These are phyloP conservation scores for Lasioglossum villosulum DNA, from an alignment of 2,888 invertebrate genomes.

Conservation along the genomic window DNA sequence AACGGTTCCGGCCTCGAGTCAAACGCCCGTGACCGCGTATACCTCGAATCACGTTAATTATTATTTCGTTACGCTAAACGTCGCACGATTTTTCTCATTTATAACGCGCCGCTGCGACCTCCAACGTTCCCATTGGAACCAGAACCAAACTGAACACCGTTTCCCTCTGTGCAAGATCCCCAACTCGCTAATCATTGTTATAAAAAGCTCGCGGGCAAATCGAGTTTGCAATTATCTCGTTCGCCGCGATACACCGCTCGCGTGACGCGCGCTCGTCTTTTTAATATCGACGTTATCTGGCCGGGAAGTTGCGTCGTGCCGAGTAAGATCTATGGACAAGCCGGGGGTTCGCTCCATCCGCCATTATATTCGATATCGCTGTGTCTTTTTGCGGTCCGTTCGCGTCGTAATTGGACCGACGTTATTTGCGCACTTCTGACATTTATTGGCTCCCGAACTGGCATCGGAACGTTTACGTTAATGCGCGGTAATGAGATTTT, in stretches of 20 bases:
- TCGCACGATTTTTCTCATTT: slow-evolving; percentile 4
- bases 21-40: slow-evolving; percentile 7
- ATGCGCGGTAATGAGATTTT: neutral
- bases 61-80: neutral
- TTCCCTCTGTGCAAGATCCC: neutral
- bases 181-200: neutral
- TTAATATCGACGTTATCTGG: neutral
- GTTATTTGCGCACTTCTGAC: neutral
- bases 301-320: neutral
- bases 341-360: neutral
- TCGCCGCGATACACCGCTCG: neutral
- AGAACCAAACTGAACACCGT: neutral
- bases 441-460: neutral
- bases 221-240: slow-evolving; percentile 2
- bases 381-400: neutral
- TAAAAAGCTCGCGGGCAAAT: neutral
- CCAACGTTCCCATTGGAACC: neutral
- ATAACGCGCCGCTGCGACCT: neutral
- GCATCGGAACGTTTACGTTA: neutral
- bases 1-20: slow-evolving; percentile 14
- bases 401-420: neutral
- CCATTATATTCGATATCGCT: neutral
- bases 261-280: neutral
- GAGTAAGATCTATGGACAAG: neutral
- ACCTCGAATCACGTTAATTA: slow-evolving; percentile 17